Percentiles rank a stretch among this genome's conserved stretches.
Evolutionary conservation across 2,113 vertebrate genomes (phyloP).

Genomic region (Rhegmatorhina hoffmannsi): DNA sequence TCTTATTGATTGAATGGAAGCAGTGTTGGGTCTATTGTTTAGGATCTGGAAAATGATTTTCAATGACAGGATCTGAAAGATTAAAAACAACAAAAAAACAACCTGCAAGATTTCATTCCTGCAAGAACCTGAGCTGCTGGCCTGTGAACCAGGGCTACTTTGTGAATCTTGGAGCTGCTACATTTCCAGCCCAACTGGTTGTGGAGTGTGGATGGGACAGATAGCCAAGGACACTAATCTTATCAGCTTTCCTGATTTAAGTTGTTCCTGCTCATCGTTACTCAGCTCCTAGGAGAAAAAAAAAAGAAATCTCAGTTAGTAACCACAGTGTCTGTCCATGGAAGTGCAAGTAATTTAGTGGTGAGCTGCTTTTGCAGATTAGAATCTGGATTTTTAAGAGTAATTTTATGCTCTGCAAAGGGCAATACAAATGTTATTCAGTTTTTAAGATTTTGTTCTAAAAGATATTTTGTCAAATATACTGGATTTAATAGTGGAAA

Average conservation of each 20-base stretch:
- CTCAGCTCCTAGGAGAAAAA: not conserved
- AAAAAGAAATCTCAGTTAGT: not conserved
- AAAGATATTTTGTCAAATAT: not conserved
- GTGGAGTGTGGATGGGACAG: not conserved
- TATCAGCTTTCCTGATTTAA: not conserved
- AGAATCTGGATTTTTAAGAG: not conserved
- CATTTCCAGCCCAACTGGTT: not conserved
- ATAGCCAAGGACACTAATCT: not conserved
- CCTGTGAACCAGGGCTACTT: not conserved
- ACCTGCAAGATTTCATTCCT: not conserved
- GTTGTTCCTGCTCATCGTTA: not conserved
- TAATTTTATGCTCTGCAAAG: not conserved
- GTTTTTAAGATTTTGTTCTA: not conserved
- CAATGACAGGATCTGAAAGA: not conserved
- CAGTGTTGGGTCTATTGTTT: accelerated
- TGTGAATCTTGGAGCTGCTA: not conserved
- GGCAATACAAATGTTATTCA: not conserved
- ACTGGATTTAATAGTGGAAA: constrained; percentile 17
- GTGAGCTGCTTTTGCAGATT: not conserved
- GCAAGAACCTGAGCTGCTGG: not conserved
- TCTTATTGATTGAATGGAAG: not conserved
- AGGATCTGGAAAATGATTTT: not conserved
- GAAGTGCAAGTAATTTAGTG: not conserved
- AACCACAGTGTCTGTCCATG: not conserved
- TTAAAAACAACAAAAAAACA: not conserved